Evolutionary conservation across 2,113 vertebrate genomes (phyloP), one percentile per base, ranked within the genome.

Genomic region (Grantiella picta): DNA sequence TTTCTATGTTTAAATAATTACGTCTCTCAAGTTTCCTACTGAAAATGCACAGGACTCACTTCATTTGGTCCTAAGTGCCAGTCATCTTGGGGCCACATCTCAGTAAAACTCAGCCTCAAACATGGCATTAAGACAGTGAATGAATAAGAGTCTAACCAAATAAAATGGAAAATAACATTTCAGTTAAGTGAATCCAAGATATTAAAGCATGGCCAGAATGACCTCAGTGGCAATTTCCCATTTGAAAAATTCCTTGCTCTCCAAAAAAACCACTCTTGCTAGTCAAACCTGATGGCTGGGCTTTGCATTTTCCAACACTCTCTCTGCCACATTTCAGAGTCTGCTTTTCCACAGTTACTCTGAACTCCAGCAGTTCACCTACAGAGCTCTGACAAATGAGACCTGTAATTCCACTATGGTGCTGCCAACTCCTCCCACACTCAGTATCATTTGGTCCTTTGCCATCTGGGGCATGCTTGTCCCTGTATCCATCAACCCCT

Each of bases 51-150:
- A 85, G 35, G 33, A 57, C 21, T 52, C 11, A 2, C 14, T 72
- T 33, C 9, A 29, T 64, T 61, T 2, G 0, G 28, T n/a, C 56
- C 31, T 19, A 35, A 45, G 22, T 2, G 0, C 12, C 63, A 79
- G 57, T 18, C 59, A 80, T 20, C 63, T 47, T 38, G 35, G 45
- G 64, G 63, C 31, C n/a, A 38, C 13, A 23, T 20, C 44, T 52
- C 53, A 59, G 22, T 50, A 65, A 47, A 86, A 65, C 23, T 40
- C 56, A 64, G 63, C 33, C 44, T 91, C 49, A 22, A 60, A 80
- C 20, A 36, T 31, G 24, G 29, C 18, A 44, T 49, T 63, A 80
- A 50, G 63, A 50, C 53, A 86, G 35, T 25, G 49, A 72, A 57
- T 40, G 11, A 86, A 56, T 33, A 75, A 54, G 28, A 86, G 11